phyloP scores from a whole-genome alignment of 2,113 vertebrate species.

The Callipepla squamata region DNA sequence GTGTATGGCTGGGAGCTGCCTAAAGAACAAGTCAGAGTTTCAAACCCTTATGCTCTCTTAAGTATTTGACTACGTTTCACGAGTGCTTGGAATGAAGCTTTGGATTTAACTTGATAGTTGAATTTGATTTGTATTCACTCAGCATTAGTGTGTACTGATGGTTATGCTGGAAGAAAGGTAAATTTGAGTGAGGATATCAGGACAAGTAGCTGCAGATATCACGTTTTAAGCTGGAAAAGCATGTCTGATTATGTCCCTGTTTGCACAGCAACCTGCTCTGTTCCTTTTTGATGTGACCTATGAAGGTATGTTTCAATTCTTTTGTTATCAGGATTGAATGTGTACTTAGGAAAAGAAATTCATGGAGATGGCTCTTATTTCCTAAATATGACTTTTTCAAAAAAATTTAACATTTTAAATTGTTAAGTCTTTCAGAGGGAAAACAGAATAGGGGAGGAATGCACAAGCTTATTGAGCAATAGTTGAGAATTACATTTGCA shows the following conservation, averaged over 20 bases:
- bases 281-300: background rate
- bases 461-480: background rate
- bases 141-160: background rate
- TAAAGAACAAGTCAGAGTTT: background rate
- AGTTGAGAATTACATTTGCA: background rate
- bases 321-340: background rate
- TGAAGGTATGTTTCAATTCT: background rate
- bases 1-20: background rate
- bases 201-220: background rate
- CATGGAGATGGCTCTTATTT: rapidly evolving
- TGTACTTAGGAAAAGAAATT: background rate
- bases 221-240: background rate
- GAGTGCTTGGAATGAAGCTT: background rate
- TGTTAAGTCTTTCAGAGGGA: background rate
- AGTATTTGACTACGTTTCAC: background rate
- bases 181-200: background rate
- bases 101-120: background rate
- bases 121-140: background rate
- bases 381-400: background rate
- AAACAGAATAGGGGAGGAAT: background rate
- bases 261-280: background rate
- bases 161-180: background rate
- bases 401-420: background rate
- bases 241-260: background rate
- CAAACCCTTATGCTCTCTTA: background rate